Base-by-base conservation (phyloP, 2,113 vertebrate species). In the Platysternon megacephalum region DNA sequence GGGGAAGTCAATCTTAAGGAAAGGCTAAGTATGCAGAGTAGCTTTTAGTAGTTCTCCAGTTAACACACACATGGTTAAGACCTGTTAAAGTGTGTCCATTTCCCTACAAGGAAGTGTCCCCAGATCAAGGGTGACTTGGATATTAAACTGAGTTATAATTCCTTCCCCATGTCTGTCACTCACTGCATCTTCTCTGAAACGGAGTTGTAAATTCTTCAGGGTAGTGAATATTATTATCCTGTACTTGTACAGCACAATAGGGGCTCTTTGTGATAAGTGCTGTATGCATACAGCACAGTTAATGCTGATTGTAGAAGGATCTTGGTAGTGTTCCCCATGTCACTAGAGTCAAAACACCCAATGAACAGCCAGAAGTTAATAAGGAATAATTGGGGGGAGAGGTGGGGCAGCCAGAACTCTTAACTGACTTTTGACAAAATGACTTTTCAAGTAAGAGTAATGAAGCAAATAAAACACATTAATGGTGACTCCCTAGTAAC, bases 1-100 rank as follows among this genome's bases (percentile, higher is more conserved):
- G n/a, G 65, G n/a, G 86, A 85, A 55, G n/a, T 35, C 49, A 48
- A 90, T 80, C 93, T 55, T 76, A 72, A 28, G 81, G 81, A 80
- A 86, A 55, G 87, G 8, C 10, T 90, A 12, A 93, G 76, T 82
- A 87, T 95, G 87, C 58, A 96, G 84, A 88, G 91, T 46, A 94
- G 91, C 83, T 94, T 93, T 96, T 87, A 72, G 89, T 65, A 65
- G 93, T 84, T 86, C 48, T 52, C 28, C 32, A 32, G 61, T 72
- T 89, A 80, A 96, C 91, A 91, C 94, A 79, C 68, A 85, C 84
- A 2, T 58, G n/a, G 61, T 58, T 55, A 85, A 56, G 88, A 91
- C 91, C 87, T 94, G 24, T 82, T 84, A 44, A 39, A 76, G 22
- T 68, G 2, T 14, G 26, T 91, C 55, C 6, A 1, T 87, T 79